phyloP scores from a whole-genome alignment of 2,888 invertebrate species.

The Ochlodes sylvanus region DNA sequence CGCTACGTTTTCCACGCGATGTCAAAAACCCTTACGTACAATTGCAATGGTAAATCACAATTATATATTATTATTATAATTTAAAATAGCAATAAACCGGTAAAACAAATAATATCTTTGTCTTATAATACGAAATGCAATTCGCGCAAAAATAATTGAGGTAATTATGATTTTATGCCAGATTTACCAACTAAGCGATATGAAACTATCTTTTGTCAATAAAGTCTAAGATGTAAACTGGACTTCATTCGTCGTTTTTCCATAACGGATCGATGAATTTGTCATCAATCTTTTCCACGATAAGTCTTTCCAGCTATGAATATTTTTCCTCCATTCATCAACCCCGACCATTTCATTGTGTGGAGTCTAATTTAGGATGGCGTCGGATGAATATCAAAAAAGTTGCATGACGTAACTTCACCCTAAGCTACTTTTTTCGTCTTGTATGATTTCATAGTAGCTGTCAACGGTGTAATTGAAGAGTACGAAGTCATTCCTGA shows the following conservation, averaged over 20 bases:
- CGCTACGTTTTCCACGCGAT: too few relatives aligned
- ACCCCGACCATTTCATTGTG: conserved; percentile 47
- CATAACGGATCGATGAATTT: conserved; percentile 50
- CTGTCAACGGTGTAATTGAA: conserved; percentile 93
- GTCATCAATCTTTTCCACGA: conserved; percentile 57
- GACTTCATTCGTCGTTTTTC: conserved; percentile 27
- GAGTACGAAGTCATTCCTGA: conserved; percentile 93
- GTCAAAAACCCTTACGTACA: too few relatives aligned
- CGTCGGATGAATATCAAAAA: conserved; percentile 46
- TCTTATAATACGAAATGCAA: too few relatives aligned
- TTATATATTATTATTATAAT: too few relatives aligned
- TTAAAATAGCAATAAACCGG: too few relatives aligned
- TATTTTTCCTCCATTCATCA: conserved; percentile 52
- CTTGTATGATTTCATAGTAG: conserved; percentile 86
- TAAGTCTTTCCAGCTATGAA: conserved; percentile 60
- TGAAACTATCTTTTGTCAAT: not conserved
- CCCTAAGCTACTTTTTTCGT: conserved; percentile 61
- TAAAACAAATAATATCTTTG: too few relatives aligned
- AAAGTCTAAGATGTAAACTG: conserved; percentile 11
- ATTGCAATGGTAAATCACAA: too few relatives aligned
- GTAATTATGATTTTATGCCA: not conserved
- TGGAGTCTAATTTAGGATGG: conserved; percentile 41
- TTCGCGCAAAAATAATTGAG: not conserved
- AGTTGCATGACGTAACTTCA: conserved; percentile 52
- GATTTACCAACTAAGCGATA: not conserved